Conservation (phyloP, 2,888 invertebrate genomes). For the Sphinx pinastri region DNA sequence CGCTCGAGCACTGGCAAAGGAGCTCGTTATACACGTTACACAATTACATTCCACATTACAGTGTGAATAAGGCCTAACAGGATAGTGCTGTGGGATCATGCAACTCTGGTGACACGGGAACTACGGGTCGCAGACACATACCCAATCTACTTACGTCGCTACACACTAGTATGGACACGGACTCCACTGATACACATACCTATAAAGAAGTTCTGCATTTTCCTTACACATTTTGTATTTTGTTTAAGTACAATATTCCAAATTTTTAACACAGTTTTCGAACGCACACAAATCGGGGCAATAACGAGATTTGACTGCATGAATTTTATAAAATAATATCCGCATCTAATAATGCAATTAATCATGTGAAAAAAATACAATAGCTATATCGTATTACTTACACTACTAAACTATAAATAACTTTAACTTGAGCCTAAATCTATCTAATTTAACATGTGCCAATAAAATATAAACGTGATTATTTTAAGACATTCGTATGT, state of each 20-base stretch:
- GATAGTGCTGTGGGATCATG: conserved; percentile 56
- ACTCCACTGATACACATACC: conserved; percentile 43
- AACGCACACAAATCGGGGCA: conserved; percentile 58
- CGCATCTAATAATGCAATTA: conserved; percentile 47
- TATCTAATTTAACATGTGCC: conserved; percentile 70
- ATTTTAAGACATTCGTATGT: conserved; percentile 60
- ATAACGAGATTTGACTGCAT: conserved; percentile 88
- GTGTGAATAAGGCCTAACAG: conserved; percentile 27
- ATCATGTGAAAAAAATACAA: conserved; percentile 43
- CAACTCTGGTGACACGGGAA: conserved; percentile 56
- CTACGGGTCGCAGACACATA: conserved; percentile 68
- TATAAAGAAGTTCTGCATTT: conserved; percentile 38
- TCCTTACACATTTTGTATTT: neutral
- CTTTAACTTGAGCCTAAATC: conserved; percentile 58
- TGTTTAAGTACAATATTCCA: conserved; percentile 4
- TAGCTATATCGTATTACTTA: conserved; percentile 37
- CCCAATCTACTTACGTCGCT: conserved; percentile 72
- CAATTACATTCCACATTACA: neutral
- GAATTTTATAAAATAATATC: conserved; percentile 60
- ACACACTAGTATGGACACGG: conserved; percentile 38
- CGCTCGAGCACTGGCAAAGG: neutral
- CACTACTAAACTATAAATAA: conserved; percentile 50
- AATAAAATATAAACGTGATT: conserved; percentile 73
- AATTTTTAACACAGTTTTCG: neutral
- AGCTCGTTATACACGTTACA: neutral